A percentile compares a stretch with the other conserved stretches of the same genome.
Conservation (phyloP, 2,113 vertebrate genomes). For the Campylorhamphus procurvoides region DNA sequence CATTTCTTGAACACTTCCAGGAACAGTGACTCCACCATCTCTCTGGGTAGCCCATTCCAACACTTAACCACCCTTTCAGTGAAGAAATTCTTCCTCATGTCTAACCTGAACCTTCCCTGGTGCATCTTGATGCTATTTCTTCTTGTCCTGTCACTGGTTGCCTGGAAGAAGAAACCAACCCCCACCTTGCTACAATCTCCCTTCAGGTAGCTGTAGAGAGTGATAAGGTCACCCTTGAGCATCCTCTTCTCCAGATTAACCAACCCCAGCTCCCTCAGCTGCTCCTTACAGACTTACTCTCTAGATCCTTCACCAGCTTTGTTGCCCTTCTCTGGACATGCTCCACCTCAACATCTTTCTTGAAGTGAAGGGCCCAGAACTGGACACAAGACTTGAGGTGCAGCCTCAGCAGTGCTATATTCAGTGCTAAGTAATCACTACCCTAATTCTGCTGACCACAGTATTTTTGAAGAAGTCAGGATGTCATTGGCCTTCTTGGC, state of each 20-base stretch:
- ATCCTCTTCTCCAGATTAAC: not conserved
- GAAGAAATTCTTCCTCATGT: not conserved
- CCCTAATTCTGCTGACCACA: not conserved
- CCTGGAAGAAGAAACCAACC: not conserved
- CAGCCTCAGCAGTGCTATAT: not conserved
- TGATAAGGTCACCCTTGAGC: not conserved
- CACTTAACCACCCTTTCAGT: not conserved
- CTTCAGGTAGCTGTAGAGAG: not conserved
- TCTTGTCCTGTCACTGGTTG: not conserved
- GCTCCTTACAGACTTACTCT: not conserved
- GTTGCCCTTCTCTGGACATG: fast-evolving
- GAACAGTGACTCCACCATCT: not conserved
- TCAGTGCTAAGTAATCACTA: not conserved
- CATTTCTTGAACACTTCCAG: not conserved
- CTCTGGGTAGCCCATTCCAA: not conserved
- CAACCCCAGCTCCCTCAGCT: not conserved
- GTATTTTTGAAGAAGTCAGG: not conserved
- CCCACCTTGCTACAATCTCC: not conserved
- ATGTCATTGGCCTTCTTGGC: not conserved
- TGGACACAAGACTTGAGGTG: not conserved
- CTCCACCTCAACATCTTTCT: not conserved
- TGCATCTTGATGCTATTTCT: not conserved
- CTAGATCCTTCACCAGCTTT: not conserved
- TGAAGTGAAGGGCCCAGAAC: not conserved
- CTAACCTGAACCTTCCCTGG: not conserved